phyloP scores from a whole-genome alignment of 2,113 vertebrate species.

The Eptesicus fuscus region DNA sequence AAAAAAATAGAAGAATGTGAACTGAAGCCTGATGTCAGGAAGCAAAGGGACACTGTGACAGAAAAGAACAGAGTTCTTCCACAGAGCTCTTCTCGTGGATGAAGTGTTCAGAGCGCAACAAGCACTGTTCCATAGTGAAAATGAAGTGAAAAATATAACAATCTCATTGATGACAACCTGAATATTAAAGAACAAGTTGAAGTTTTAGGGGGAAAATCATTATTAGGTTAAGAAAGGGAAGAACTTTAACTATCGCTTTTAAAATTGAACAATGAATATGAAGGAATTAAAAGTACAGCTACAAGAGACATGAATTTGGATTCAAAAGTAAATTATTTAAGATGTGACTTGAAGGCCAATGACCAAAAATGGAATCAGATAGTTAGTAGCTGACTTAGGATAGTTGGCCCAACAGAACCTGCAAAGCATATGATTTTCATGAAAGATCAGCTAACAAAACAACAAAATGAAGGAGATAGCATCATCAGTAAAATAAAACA shows the following conservation, averaged over 20 bases:
- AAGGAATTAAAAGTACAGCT: conserved; percentile 46
- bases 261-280: conserved; percentile 56
- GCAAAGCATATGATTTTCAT: conserved; percentile 91
- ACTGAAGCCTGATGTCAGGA: conserved; percentile 44
- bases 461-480: conserved; percentile 82
- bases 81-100: conserved; percentile 46
- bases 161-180: conserved; percentile 73
- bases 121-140: conserved; percentile 84
- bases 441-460: conserved; percentile 88
- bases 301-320: conserved; percentile 63
- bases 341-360: conserved; percentile 81
- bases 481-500: conserved; percentile 77
- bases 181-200: conserved; percentile 82
- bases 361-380: conserved; percentile 78
- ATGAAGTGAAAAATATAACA: conserved; percentile 80
- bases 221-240: neutral
- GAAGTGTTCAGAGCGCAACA: conserved; percentile 83
- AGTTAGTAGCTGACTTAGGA: conserved; percentile 86
- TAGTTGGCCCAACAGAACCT: conserved; percentile 90
- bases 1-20: conserved; percentile 84
- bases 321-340: conserved; percentile 81
- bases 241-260: conserved; percentile 51
- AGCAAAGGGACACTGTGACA: conserved; percentile 71
- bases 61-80: conserved; percentile 81
- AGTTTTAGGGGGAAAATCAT: conserved; percentile 76